These are phyloP conservation scores for Limnephilus lunatus DNA, from an alignment of 2,888 invertebrate genomes.

Conservation along the genomic window DNA sequence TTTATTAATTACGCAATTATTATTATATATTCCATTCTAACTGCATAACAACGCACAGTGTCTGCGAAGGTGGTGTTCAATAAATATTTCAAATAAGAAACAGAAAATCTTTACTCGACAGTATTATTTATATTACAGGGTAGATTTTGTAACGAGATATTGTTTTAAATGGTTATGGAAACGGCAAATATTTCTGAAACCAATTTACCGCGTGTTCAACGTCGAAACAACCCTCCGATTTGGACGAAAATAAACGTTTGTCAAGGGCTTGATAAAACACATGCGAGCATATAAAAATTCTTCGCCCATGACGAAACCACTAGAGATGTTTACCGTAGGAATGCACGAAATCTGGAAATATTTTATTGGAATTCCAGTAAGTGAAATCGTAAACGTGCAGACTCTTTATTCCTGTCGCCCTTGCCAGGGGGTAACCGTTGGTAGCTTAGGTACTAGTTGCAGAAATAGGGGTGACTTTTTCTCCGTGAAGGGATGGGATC, in stretches of 20 bases:
- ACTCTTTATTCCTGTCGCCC: constrained; percentile 20
- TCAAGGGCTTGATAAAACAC: not conserved
- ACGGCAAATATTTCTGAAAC: not conserved
- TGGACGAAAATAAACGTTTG: not conserved
- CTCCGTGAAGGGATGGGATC: constrained; percentile 8
- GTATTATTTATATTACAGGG: not conserved
- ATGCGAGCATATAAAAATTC: constrained; percentile 6
- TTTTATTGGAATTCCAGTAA: constrained; percentile 29
- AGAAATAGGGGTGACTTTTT: not conserved
- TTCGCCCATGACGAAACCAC: not conserved
- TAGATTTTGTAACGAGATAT: not conserved
- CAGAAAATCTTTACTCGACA: not conserved
- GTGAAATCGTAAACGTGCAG: constrained; percentile 32
- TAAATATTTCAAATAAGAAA: not conserved
- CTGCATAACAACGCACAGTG: not conserved
- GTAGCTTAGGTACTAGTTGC: not conserved
- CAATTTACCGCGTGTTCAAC: not conserved
- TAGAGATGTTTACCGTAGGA: constrained; percentile 11
- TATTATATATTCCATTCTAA: not conserved
- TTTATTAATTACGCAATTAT: too few relatives aligned
- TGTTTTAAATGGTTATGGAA: not conserved
- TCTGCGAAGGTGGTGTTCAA: not conserved
- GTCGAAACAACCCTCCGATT: not conserved
- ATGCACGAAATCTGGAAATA: constrained; percentile 12
- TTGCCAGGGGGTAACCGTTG: not conserved